Percentiles rank a stretch among this genome's conserved stretches.
These are phyloP conservation scores for Amphipoea lucens DNA, from an alignment of 2,888 invertebrate species.

Conservation along the genomic window DNA sequence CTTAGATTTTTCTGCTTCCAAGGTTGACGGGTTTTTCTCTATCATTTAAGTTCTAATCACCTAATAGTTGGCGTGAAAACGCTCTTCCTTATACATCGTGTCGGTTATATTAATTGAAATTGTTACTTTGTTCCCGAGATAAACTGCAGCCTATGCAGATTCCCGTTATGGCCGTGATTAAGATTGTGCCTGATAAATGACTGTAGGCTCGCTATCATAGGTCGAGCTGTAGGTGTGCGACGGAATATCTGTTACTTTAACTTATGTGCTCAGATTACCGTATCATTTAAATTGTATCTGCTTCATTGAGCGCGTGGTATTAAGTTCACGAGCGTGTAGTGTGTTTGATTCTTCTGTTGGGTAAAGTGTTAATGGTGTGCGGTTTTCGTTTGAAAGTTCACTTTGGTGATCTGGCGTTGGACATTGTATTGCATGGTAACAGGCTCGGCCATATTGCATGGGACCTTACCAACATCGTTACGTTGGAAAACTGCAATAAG, in stretches of 20 bases:
- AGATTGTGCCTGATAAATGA: slow-evolving; percentile 58
- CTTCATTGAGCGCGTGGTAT: slow-evolving; percentile 51
- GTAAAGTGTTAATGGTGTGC: neutral
- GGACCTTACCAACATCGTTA: neutral
- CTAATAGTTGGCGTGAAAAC: slow-evolving; percentile 20
- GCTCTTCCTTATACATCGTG: slow-evolving; percentile 8
- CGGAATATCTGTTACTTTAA: slow-evolving; percentile 59
- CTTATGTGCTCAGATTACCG: slow-evolving; percentile 60
- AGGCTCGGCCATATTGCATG: neutral
- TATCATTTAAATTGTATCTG: slow-evolving; percentile 59
- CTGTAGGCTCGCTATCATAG: slow-evolving; percentile 54
- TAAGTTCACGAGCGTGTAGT: slow-evolving; percentile 37
- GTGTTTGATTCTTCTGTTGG: slow-evolving; percentile 26
- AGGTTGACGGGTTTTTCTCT: neutral
- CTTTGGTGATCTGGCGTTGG: neutral
- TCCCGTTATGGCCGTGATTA: slow-evolving; percentile 58
- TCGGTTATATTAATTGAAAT: slow-evolving; percentile 52
- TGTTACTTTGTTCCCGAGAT: slow-evolving; percentile 56
- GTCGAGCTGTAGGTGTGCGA: slow-evolving; percentile 57
- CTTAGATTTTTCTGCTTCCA: neutral
- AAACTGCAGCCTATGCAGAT: slow-evolving; percentile 56
- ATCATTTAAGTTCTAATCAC: neutral
- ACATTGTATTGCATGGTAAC: neutral
- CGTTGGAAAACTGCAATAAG: neutral
- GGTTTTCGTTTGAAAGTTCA: neutral